Evolutionary conservation across 2,888 invertebrate species (phyloP), one percentile per base, ranked within the genome.

Genomic region (Hyles lineata): DNA sequence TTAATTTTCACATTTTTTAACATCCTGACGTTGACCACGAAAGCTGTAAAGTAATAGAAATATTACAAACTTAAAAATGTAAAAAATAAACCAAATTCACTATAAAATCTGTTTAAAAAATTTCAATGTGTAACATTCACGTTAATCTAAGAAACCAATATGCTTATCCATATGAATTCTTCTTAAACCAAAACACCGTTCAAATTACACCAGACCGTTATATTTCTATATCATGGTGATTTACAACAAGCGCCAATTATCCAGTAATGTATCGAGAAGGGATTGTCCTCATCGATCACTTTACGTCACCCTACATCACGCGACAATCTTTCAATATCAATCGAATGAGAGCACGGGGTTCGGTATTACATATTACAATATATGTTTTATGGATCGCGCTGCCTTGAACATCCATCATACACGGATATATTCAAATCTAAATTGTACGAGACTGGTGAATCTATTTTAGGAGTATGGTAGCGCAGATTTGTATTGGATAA

Each of bases 311-410:
- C 85, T 82, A 81, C 82, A 80, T 86, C 86, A 85, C 76, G 78
- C 79, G 76, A 79, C 85, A 84, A 86, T 85, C 87, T 85, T 85
- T 83, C 85, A 82, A 85, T 85, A 85, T 86, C 85, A 84, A 83
- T 84, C 85, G 81, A 82, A 85, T 85, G 81, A 78, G 78, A 60
- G 23, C 43, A 70, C 60, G 35, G 32, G 35, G 59, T 23, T 43
- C 19, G 60, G 67, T 82, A 81, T 81, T 75, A 77, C 79, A 79
- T 82, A 81, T 83, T 82, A 79, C 79, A 79, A 77, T 75, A 77
- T 76, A 77, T 76, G 74, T 76, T 76, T 75, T 67, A 67, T 61
- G 72, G 63, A 61, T 58, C 55, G 58, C 72, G 74, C 71, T 74
- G 43, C 23, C 17, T 67, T 9, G 43, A 67, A 50, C 50, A 67